Percentiles rank a stretch among this genome's conserved stretches.
These are phyloP conservation scores for Sialia sialis DNA, from an alignment of 2,113 vertebrate species.

Conservation along the genomic window DNA sequence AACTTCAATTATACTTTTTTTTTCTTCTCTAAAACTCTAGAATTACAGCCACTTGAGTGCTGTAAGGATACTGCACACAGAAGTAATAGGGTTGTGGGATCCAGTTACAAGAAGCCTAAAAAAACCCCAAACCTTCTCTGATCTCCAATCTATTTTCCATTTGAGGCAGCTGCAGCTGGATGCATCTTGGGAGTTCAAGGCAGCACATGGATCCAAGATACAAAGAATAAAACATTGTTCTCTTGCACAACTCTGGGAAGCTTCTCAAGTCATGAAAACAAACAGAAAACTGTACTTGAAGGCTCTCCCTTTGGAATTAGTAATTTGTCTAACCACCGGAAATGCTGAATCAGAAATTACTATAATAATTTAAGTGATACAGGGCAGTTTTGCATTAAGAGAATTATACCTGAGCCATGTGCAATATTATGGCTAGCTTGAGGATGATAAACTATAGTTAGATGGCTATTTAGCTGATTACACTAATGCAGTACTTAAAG, in stretches of 20 bases:
- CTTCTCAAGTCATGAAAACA: neutral
- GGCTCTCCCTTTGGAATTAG: neutral
- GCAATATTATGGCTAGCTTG: neutral
- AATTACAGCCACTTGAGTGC: neutral
- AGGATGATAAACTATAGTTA: neutral
- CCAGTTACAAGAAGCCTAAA: neutral
- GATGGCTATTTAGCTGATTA: neutral
- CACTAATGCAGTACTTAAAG: neutral
- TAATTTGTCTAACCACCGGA: neutral
- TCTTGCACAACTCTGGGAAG: neutral
- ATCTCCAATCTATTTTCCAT: neutral
- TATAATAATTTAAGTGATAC: neutral
- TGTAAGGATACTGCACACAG: neutral
- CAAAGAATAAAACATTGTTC: neutral
- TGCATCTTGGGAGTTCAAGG: neutral
- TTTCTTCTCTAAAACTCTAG: neutral
- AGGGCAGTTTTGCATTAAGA: neutral
- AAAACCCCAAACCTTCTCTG: neutral
- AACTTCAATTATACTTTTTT: neutral
- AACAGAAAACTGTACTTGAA: neutral
- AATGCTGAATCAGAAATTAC: neutral
- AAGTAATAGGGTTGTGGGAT: neutral
- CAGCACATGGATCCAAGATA: neutral
- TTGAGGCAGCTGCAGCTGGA: slow-evolving; percentile 17
- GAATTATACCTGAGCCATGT: neutral